Conservation (phyloP, 2,113 vertebrate genomes). For the Bambusicola thoracicus region DNA sequence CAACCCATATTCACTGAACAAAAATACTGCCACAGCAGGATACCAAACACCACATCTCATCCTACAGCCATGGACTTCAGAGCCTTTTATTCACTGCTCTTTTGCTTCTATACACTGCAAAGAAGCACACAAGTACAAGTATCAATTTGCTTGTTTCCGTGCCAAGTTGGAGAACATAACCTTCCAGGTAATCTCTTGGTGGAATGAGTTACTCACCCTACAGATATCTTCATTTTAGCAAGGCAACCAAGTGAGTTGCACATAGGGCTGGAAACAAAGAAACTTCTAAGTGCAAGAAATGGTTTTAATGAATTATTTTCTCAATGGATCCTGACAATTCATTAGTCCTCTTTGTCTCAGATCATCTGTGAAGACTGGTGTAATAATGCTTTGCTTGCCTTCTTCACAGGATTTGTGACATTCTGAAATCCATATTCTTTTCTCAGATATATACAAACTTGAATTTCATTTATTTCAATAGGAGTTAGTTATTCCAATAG, state of each 20-base stretch:
- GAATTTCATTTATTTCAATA: conserved; percentile 4
- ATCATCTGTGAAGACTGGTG: background rate
- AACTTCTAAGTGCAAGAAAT: background rate
- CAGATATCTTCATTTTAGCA: background rate
- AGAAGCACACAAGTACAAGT: background rate
- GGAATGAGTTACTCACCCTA: background rate
- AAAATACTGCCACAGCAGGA: background rate
- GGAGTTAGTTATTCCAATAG: no score
- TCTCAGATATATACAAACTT: background rate
- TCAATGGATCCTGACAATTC: background rate
- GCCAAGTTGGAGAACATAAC: background rate
- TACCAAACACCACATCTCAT: background rate
- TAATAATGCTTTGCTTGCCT: background rate
- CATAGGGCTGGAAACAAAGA: background rate
- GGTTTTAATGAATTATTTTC: conserved; percentile 36
- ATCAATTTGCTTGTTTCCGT: background rate
- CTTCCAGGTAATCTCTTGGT: background rate
- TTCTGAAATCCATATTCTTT: background rate
- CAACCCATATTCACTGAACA: background rate
- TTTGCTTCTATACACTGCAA: background rate
- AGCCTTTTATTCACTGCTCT: background rate
- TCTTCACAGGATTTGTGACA: background rate
- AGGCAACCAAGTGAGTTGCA: background rate
- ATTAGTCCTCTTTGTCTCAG: conserved; percentile 47
- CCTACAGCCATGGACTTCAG: background rate